Base-by-base conservation (phyloP, 2,888 invertebrate genomes). In the Escarpia spicata region DNA sequence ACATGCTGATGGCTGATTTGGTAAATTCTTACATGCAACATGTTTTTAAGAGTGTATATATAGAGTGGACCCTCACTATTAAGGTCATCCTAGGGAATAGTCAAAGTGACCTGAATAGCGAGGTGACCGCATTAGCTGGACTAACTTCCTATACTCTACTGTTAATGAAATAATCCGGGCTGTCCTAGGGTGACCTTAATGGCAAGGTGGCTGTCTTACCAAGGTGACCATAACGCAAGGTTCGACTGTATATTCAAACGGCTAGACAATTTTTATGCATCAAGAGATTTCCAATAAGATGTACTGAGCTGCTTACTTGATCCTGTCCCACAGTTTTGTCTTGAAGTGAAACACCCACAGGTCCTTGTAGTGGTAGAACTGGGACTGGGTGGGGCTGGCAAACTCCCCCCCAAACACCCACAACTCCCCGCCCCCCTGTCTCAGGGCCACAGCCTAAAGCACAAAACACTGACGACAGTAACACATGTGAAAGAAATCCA, bases 321-420 rank as follows among this genome's bases (percentile, higher is more conserved):
- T 96, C 97, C 98, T 98, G 95, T 98, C 98, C 99, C 99, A 99
- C 96, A 97, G 97, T 94, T 98, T 96, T 6, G 95, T 95, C 91
- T 94, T 95, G 0, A 99, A 96, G 94, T 98, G 98, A 96, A 98
- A 98, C 92, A 98, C 97, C 99, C 99, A 99, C 0, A 99, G 97
- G 96, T 99, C 99, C 95, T 97, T 98, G 96, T 98, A 99, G 96
- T 99, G 99, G 95, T 98, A 98, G 96, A 98, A 99, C 96, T 99
- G 99, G 37, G 98, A 97, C 96, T 99, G 98, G 0, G 98, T 97
- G 0, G 98, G 98, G 95, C 98, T 98, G 4, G 98, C 98, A 97
- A 98, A 99, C 97, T 99, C 99, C 1, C 99, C 99, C 10, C 99
- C 99, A 97, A 99, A 99, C 91, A 98, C 96, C 98, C 98, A 98